phyloP scores from a whole-genome alignment of 2,113 vertebrate species.

The Cisticola juncidis region DNA sequence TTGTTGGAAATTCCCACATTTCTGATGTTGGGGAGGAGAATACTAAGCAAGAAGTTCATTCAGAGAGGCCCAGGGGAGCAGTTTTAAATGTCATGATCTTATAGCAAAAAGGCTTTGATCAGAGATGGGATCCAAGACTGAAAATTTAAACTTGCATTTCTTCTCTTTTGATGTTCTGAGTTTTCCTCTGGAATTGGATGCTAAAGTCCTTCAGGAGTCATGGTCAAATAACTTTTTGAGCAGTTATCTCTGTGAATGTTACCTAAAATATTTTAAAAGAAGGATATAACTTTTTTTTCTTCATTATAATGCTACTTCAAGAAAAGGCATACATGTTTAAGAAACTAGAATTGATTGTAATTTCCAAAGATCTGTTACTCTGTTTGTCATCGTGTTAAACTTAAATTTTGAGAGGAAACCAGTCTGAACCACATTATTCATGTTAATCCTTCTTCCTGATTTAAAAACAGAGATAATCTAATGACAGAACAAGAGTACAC shows the following conservation, averaged over 20 bases:
- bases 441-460: background rate
- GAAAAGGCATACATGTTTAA: background rate
- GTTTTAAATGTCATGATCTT: background rate
- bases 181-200: background rate
- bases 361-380: background rate
- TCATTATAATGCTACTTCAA: background rate
- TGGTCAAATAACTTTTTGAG: background rate
- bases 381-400: background rate
- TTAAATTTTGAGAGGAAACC: background rate
- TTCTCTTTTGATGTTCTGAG: background rate
- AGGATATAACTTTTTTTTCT: background rate
- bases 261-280: background rate
- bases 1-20: background rate
- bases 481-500: background rate
- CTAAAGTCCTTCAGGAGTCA: background rate
- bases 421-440: background rate
- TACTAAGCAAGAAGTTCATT: background rate
- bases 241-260: background rate
- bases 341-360: background rate
- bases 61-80: background rate
- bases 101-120: background rate
- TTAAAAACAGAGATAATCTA: background rate
- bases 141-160: background rate
- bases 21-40: background rate
- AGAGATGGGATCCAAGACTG: background rate